Evolutionary conservation across 1,140 invertebrate genomes (phyloP).

Genomic region (Euura saliciscinereae): DNA sequence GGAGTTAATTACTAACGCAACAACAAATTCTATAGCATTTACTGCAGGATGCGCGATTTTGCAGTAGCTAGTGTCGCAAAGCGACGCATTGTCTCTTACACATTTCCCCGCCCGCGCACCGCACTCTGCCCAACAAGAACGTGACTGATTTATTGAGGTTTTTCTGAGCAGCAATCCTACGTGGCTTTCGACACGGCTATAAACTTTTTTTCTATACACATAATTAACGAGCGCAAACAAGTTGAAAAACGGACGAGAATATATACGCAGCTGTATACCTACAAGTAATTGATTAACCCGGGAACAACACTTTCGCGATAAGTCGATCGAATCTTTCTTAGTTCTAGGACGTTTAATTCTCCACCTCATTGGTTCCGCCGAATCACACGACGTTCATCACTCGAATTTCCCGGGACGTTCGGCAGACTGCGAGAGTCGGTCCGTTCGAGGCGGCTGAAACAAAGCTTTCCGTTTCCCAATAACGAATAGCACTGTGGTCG

Average conservation of each 20-base stretch:
- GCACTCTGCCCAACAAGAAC: not conserved
- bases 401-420: not conserved
- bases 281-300: not conserved
- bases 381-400: constrained; percentile 12
- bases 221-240: not conserved
- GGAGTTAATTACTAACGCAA: not conserved
- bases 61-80: not conserved
- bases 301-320: not conserved
- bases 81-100: not conserved
- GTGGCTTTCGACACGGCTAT: not conserved
- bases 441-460: not conserved
- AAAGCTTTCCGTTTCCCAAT: constrained; percentile 43
- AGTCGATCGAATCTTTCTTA: not conserved
- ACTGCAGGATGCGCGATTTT: not conserved
- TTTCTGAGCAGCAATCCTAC: not conserved
- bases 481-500: constrained; percentile 54
- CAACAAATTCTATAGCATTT: constrained; percentile 4
- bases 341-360: constrained; percentile 25
- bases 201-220: not conserved
- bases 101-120: too few species aligned
- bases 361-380: constrained; percentile 27
- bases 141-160: constrained; percentile 4
- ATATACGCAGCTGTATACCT: not conserved
- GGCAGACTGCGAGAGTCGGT: too few species aligned
- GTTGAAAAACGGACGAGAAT: not conserved